Evolutionary conservation across 2,797 vertebrate species (phyloP).

Genomic region (Falco cherrug): DNA sequence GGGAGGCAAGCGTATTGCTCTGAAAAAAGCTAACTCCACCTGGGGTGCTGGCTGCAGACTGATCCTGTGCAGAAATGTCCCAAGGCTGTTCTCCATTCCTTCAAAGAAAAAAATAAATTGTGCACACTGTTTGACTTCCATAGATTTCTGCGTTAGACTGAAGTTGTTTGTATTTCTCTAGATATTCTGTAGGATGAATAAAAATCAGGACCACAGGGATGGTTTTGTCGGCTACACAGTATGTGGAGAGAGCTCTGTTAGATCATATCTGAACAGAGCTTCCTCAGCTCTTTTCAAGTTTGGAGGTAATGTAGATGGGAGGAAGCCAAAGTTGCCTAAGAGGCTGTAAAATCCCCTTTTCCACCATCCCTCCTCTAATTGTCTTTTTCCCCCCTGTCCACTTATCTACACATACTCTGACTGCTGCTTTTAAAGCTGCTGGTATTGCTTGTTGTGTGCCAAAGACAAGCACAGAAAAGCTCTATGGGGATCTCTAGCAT

Average conservation of each 20-base stretch:
- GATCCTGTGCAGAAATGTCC: not conserved
- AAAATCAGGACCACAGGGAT: not conserved
- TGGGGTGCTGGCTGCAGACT: not conserved
- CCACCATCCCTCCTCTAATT: not conserved
- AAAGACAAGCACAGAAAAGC: not conserved
- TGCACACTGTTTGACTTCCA: not conserved
- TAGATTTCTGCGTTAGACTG: not conserved
- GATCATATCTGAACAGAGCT: not conserved
- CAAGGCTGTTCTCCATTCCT: not conserved
- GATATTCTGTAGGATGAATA: not conserved
- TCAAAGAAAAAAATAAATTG: not conserved
- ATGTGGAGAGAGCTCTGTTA: not conserved
- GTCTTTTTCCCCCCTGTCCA: not conserved
- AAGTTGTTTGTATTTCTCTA: not conserved
- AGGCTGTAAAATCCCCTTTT: not conserved
- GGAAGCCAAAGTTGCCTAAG: not conserved
- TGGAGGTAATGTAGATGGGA: not conserved
- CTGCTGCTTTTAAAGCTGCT: not conserved
- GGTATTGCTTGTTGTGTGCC: not conserved
- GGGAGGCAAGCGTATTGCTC: not conserved
- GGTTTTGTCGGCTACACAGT: rapidly evolving
- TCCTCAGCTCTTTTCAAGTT: not conserved
- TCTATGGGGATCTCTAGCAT: not conserved
- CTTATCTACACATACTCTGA: not conserved
- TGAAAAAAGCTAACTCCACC: not conserved